Evolutionary conservation across 2,797 vertebrate species (phyloP).

Genomic region (Hemibagrus guttatus): DNA sequence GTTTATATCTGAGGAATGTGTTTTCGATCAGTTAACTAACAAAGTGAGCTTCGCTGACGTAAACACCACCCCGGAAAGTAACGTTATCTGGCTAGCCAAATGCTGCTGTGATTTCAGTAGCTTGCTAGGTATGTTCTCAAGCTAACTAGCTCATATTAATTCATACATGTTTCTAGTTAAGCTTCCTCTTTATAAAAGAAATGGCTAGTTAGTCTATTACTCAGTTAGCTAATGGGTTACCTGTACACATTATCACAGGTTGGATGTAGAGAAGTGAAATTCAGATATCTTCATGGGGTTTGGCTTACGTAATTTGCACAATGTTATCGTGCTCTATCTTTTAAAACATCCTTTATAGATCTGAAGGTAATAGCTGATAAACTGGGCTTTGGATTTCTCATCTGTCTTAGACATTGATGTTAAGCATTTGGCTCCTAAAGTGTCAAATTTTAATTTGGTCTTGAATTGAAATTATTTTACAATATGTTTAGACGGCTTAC

Average conservation of each 20-base stretch:
- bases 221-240: not conserved
- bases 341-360: not conserved
- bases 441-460: not conserved
- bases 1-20: not conserved
- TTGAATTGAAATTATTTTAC: not conserved
- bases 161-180: not conserved
- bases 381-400: not conserved
- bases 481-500: not conserved
- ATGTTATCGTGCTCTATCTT: not conserved
- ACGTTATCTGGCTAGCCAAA: not conserved
- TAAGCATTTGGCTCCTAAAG: not conserved
- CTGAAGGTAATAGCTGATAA: not conserved
- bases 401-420: not conserved
- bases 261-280: not conserved
- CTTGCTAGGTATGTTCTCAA: not conserved
- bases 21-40: not conserved
- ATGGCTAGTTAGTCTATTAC: not conserved
- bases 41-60: not conserved
- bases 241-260: not conserved
- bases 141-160: not conserved
- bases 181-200: not conserved
- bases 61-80: not conserved
- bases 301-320: not conserved
- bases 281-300: not conserved
- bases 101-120: not conserved